Evolutionary conservation across 1,140 invertebrate species (phyloP).

Genomic region (Diuraphis noxia): DNA sequence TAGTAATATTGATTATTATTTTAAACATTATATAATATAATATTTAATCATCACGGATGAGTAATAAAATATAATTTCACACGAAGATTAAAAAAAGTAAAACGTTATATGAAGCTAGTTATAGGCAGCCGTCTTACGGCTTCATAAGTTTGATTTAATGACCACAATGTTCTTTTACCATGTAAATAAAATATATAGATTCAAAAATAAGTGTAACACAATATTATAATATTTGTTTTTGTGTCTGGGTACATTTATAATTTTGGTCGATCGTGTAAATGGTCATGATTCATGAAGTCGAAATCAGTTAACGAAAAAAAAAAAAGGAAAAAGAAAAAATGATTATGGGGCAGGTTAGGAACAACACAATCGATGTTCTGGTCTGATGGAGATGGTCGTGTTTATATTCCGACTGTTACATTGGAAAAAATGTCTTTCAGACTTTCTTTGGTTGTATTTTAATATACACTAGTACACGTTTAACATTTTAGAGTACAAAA

Average conservation of each 20-base stretch:
- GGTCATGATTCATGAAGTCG: neutral
- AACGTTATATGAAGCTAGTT: neutral
- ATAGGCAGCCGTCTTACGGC: neutral
- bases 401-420: constrained; percentile 1
- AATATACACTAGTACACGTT: neutral
- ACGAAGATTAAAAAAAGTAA: constrained; percentile 4
- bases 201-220: neutral
- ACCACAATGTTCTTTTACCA: neutral
- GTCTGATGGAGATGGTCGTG: constrained; percentile 5
- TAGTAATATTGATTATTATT: constrained; percentile 3
- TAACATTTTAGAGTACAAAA: neutral
- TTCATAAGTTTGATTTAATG: constrained; percentile 9
- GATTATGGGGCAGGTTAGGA: neutral
- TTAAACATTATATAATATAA: neutral
- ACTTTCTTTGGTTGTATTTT: neutral
- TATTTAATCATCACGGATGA: neutral
- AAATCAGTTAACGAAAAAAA: constrained; percentile 32
- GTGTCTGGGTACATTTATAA: neutral
- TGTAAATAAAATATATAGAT: neutral
- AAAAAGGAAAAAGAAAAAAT: neutral
- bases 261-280: constrained; percentile 25
- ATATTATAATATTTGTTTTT: neutral
- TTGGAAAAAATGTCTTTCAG: constrained; percentile 2
- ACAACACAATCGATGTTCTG: constrained; percentile 39
- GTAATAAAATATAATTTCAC: constrained; percentile 9